phyloP scores from a whole-genome alignment of 2,113 vertebrate species.

The Brevimyrus niger region DNA sequence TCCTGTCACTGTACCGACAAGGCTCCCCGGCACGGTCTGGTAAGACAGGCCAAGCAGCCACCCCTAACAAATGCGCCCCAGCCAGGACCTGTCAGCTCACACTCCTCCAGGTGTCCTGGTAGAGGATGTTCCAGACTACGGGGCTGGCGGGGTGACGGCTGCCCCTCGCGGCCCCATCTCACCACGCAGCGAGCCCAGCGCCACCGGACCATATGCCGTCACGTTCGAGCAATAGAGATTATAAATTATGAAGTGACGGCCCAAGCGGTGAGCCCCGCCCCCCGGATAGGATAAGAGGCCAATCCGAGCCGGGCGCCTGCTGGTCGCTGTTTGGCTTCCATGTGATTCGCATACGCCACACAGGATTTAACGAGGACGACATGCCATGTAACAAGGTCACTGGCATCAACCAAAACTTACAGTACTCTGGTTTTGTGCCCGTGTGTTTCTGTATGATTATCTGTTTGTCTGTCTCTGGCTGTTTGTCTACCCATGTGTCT shows the following conservation, averaged over 20 bases:
- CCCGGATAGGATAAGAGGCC: neutral
- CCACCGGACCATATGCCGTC: neutral
- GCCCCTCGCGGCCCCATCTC: neutral
- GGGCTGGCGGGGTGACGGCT: neutral
- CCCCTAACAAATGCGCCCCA: neutral
- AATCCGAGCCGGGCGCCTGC: neutral
- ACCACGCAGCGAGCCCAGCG: neutral
- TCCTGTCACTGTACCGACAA: neutral
- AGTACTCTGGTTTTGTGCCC: neutral
- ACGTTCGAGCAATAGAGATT: neutral
- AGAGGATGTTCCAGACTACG: neutral
- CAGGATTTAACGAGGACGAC: neutral
- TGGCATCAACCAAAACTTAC: neutral
- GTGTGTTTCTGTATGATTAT: neutral
- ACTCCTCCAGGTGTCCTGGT: neutral
- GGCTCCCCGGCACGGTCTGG: neutral
- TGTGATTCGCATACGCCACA: neutral
- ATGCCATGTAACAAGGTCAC: neutral
- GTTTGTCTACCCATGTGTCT: neutral
- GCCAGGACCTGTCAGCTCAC: neutral
- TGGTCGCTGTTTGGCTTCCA: neutral
- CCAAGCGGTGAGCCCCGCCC: neutral
- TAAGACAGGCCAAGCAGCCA: neutral
- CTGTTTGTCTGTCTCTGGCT: neutral
- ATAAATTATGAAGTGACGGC: neutral